Evolutionary conservation across 1,140 invertebrate genomes (phyloP), one percentile per base, ranked within the genome.

Genomic region (Anastrepha obliqua): DNA sequence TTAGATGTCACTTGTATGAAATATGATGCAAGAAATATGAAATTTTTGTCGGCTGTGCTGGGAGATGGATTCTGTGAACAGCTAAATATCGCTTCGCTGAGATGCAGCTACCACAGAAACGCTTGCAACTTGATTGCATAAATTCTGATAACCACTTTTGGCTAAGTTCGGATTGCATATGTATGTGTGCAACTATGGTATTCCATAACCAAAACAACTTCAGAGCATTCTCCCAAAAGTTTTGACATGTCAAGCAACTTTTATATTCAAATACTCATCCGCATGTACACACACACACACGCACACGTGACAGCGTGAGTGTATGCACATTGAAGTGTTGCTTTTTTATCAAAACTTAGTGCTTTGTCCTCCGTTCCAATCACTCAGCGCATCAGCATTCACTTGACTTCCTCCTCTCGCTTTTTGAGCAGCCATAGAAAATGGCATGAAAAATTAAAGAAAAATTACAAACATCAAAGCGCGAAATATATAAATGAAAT

Each of bases 391-490:
- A 74, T 74, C 67, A 17, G 44, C 67, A 8, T 70, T 3, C 67
- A 44, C 39, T 39, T n/a, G 4, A 8, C 15, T 15, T 17, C 17
- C 60, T 62, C 60, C 5, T 15, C 74, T n/a, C 9, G 47, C 8
- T 7, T 58, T 13, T 44, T 55, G 39, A 42, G 15, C 7, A 58
- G 74, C 5, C 74, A 42, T n/a, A 44, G n/a, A 81, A 81, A 55
- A 51, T 81, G 74, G 55, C 74, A 51, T 55, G 74, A 81, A 81
- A 81, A 81, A 81, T 81, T 81, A 81, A 81, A 55, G 74, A 81
- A 20, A 81, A 81, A 81, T 81, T 81, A 55, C n/a, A 55, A 81
- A 81, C 47, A 81, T 81, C 74, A 81, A 81, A 81, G 74, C n/a
- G 47, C 20, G 3, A 81, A 58, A 81, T 81, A 51, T 17, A 62